These are phyloP conservation scores for Phocoena sinus DNA, from an alignment of 2,113 vertebrate species.

Conservation along the genomic window DNA sequence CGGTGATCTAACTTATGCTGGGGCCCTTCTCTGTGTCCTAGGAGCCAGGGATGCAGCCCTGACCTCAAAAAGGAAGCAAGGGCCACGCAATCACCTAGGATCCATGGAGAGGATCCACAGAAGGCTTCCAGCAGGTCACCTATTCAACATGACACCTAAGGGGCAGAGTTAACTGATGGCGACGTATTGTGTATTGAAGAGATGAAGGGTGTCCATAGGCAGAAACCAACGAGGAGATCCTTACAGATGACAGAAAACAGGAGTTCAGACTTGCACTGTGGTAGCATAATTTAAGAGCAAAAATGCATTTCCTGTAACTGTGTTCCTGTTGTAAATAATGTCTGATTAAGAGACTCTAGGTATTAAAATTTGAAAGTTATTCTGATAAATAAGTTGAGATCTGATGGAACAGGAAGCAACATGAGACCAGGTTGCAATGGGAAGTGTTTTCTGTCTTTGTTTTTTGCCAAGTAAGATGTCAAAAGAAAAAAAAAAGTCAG, in stretches of 20 bases:
- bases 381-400: neutral
- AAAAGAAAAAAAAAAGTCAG: neutral
- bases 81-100: neutral
- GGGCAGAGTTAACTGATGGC: neutral
- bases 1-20: fast-evolving
- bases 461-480: neutral
- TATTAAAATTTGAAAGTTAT: neutral
- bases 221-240: neutral
- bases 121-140: neutral
- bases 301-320: neutral
- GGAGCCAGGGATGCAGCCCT: neutral
- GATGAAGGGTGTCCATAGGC: too few species aligned
- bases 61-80: neutral
- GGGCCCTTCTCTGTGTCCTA: too few species aligned
- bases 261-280: neutral
- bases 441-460: neutral
- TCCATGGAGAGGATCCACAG: neutral
- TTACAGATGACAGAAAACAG: neutral
- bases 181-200: neutral
- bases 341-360: neutral
- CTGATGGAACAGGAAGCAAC: neutral
- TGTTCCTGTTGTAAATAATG: neutral
- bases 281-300: neutral
- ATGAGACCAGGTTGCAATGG: neutral
- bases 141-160: neutral